Base-by-base conservation (phyloP, 2,113 vertebrate species). In the Gobius niger region DNA sequence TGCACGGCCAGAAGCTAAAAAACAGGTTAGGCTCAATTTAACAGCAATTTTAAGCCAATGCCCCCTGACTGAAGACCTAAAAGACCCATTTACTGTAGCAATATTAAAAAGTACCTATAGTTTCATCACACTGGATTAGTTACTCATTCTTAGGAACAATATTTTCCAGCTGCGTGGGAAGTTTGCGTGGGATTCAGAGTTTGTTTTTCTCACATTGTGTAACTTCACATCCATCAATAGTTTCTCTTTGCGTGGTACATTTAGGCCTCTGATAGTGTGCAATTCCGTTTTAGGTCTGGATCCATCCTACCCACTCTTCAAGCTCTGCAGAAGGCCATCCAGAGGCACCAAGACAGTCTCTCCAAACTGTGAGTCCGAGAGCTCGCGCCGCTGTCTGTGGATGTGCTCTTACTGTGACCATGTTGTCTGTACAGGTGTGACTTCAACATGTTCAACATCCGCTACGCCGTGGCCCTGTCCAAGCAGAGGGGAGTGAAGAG, bases 361-460 rank as follows among this genome's bases (percentile, higher is more conserved):
- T 95, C 96, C 52, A 99, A 96, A 82, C 95, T 99, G 98, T 99
- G 89, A 61, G 96, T 93, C 67, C 53, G n/a, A 12, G 5, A 56
- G 19, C 8, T 52, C 2, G n/a, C 4, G 40, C 47, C 13, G 2
- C 12, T n/a, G n/a, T 59, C 14, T 7, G 7, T 50, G 7, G 41
- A 10, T 44, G 1, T 62, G 4, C 8, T 12, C 10, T 4, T 6
- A 54, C 9, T 5, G 19, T 54, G 11, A 12, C 12, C 67, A 7
- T 68, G 15, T 52, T 24, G 65, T 68, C 13, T 42, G 7, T 68
- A 12, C 84, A 98, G 97, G 60, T 99, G 97, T 54, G 95, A 99
- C 77, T 99, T 97, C 92, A 99, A 98, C 83, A 92, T 94, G 70
- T 98, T 95, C 70, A 96, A 92, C 75, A 95, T 99, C 34, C 94